A percentile compares a stretch with the other conserved stretches of the same genome.
These are phyloP conservation scores for Dilophus febrilis DNA, from an alignment of 2,888 invertebrate genomes.

Conservation along the genomic window DNA sequence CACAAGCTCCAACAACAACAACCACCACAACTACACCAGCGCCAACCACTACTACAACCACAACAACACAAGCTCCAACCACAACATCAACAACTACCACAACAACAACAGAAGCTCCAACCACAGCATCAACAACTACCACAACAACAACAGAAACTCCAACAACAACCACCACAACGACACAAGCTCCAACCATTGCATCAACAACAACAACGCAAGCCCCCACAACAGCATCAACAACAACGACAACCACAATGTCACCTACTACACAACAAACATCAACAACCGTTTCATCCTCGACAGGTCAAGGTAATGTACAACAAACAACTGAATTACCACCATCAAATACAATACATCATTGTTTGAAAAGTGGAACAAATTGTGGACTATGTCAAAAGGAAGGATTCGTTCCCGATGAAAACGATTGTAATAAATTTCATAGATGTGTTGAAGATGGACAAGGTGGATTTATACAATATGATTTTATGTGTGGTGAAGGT, in stretches of 20 bases:
- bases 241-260: background rate
- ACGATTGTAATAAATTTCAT: constrained; percentile 40
- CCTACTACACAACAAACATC: too few relatives aligned
- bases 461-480: constrained; percentile 30
- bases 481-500: constrained; percentile 37
- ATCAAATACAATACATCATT: too few relatives aligned
- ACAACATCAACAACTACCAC: background rate
- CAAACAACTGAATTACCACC: too few relatives aligned
- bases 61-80: constrained; percentile 11
- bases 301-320: too few relatives aligned
- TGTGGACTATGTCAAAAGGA: constrained; percentile 21
- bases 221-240: too few relatives aligned
- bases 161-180: background rate
- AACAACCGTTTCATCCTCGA: too few relatives aligned
- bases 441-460: constrained; percentile 33
- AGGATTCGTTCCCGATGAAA: constrained; percentile 30
- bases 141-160: too few relatives aligned
- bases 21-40: constrained; percentile 10
- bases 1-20: constrained; percentile 5
- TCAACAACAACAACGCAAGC: background rate
- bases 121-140: background rate
- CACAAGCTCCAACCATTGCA: too few relatives aligned
- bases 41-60: constrained; percentile 1
- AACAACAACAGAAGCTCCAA: too few relatives aligned
- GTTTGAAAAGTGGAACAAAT: background rate